Percentiles rank a stretch among this genome's conserved stretches.
Evolutionary conservation across 2,113 vertebrate genomes (phyloP).

Genomic region (Puntigrus tetrazona): DNA sequence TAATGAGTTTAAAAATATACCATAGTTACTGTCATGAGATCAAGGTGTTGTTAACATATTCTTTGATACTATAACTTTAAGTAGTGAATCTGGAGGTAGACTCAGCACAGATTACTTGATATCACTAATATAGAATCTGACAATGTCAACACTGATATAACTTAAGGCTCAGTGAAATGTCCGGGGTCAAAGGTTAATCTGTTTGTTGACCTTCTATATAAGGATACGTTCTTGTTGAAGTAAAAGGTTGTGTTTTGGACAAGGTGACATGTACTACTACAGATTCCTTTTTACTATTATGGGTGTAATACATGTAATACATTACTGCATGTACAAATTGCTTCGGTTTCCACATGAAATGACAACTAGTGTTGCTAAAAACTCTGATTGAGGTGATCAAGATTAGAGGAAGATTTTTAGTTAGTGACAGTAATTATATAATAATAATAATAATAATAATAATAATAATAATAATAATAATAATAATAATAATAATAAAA

Average conservation of each 20-base stretch:
- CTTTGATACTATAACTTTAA: background rate
- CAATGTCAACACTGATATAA: constrained; percentile 18
- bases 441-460: no score
- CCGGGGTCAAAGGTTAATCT: constrained; percentile 9
- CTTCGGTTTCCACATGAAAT: background rate
- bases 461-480: no score
- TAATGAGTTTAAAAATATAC: no score
- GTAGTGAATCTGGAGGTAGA: background rate
- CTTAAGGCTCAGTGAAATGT: constrained; percentile 10
- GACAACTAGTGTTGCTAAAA: background rate
- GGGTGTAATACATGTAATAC: background rate
- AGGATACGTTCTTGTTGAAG: background rate
- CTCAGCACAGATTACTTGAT: background rate
- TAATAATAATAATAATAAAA: background rate
- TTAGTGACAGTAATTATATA: background rate
- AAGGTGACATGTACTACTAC: constrained; percentile 4
- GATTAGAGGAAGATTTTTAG: background rate
- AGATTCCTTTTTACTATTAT: background rate
- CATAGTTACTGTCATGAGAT: no score
- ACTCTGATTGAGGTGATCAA: background rate
- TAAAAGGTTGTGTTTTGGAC: constrained; percentile 5
- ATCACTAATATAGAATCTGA: background rate
- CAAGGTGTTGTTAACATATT: background rate
- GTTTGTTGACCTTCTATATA: background rate
- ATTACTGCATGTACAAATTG: background rate